Percentiles rank a stretch among this genome's conserved stretches.
These are phyloP conservation scores for Dastarcus helophoroides DNA, from an alignment of 2,888 invertebrate species.

Conservation along the genomic window DNA sequence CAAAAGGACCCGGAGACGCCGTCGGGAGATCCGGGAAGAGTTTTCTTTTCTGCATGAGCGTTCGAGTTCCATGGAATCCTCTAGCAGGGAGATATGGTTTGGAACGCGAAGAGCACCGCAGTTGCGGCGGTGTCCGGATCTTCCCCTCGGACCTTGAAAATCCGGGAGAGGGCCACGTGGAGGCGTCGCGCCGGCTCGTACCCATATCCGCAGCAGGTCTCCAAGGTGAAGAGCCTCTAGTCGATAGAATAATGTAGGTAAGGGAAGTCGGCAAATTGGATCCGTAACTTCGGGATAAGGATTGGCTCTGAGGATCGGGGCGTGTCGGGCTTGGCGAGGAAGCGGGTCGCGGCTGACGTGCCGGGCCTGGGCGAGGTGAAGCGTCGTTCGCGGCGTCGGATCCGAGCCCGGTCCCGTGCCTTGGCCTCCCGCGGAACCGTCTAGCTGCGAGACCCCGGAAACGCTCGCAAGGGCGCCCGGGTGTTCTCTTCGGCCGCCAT, in stretches of 20 bases:
- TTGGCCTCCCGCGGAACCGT: conserved; percentile 29
- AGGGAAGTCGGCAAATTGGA: conserved; percentile 53
- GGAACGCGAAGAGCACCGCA: conserved; percentile 40
- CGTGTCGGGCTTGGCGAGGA: conserved; percentile 46
- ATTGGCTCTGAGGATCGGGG: no score
- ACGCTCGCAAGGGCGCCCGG: conserved; percentile 2
- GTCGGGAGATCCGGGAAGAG: conserved; percentile 43
- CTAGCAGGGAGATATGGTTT: conserved; percentile 36
- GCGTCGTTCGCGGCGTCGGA: conserved; percentile 19
- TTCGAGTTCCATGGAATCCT: conserved; percentile 42
- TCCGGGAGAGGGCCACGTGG: conserved; percentile 28
- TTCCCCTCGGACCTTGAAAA: conserved; percentile 36
- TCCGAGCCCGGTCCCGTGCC: conserved; percentile 37
- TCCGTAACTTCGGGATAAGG: no score
- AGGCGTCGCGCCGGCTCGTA: conserved; percentile 31
- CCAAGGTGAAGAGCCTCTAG: conserved; percentile 34
- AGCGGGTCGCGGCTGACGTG: conserved; percentile 22
- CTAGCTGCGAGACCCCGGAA: conserved; percentile 22
- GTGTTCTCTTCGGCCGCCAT: conserved; percentile 11
- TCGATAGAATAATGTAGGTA: conserved; percentile 37
- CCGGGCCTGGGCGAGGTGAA: conserved; percentile 18
- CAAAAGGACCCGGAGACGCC: conserved; percentile 46
- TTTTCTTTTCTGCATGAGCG: conserved; percentile 42
- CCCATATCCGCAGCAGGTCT: conserved; percentile 67
- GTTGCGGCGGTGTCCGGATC: conserved; percentile 39